A percentile compares a stretch with the other conserved stretches of the same genome.
Evolutionary conservation across 2,113 vertebrate species (phyloP).

Genomic region (Cyprinodon brontotheroides): DNA sequence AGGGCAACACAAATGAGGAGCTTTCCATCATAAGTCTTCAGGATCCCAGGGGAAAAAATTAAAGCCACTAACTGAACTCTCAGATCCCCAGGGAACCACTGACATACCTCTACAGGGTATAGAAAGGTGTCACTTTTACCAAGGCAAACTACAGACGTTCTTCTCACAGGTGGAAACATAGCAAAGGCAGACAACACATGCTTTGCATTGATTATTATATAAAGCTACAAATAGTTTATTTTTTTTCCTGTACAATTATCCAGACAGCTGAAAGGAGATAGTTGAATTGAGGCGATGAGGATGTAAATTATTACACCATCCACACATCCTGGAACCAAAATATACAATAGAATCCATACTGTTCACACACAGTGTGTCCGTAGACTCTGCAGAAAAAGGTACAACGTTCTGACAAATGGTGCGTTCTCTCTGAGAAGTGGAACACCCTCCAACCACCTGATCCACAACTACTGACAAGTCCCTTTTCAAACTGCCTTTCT

Average conservation of each 20-base stretch:
- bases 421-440: constrained; percentile 70
- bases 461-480: constrained; percentile 67
- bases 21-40: constrained; percentile 6
- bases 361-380: constrained; percentile 17
- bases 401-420: constrained; percentile 59
- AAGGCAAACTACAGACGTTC: neutral
- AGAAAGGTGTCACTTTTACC: constrained; percentile 1
- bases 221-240: constrained; percentile 31
- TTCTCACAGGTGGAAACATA: neutral
- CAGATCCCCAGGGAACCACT: constrained; percentile 15
- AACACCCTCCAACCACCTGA: constrained; percentile 70
- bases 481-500: constrained; percentile 75
- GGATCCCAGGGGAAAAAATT: constrained; percentile 3
- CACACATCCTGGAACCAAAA: constrained; percentile 15
- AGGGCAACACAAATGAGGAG: neutral
- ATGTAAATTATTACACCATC: neutral
- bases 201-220: neutral
- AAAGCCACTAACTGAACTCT: constrained; percentile 15
- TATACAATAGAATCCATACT: constrained; percentile 8
- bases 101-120: constrained; percentile 19
- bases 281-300: constrained; percentile 68
- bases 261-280: constrained; percentile 57
- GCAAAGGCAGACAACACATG: neutral
- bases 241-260: constrained; percentile 29
- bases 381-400: constrained; percentile 21